A percentile compares a stretch with the other conserved stretches of the same genome.
Evolutionary conservation across 2,797 vertebrate genomes (phyloP).

Genomic region (Vipera latastei): DNA sequence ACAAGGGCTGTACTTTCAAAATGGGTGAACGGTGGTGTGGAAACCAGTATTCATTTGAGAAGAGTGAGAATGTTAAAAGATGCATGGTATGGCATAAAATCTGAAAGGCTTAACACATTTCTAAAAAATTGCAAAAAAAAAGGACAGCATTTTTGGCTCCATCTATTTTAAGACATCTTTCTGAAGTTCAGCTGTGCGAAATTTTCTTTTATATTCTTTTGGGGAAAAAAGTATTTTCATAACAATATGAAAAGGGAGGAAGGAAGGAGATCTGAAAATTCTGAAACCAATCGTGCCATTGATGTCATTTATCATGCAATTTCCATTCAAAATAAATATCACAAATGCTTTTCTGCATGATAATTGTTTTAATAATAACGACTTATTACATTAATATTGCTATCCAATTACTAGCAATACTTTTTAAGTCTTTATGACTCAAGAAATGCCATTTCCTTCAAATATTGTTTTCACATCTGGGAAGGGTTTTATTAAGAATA

Average conservation of each 20-base stretch:
- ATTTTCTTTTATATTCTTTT: not conserved
- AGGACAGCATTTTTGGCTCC: not conserved
- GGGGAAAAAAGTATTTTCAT: not conserved
- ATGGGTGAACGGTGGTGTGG: not conserved
- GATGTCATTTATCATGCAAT: not conserved
- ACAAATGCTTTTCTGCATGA: constrained; percentile 3
- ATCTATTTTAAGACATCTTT: not conserved
- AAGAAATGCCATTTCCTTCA: constrained; percentile 15
- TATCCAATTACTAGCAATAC: not conserved
- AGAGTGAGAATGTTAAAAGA: not conserved
- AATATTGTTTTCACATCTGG: constrained; percentile 12
- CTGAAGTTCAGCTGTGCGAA: not conserved
- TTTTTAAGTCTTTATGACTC: not conserved
- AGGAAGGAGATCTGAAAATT: not conserved
- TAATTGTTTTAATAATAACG: not conserved
- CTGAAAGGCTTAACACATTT: not conserved
- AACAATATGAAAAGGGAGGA: not conserved
- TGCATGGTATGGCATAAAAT: not conserved
- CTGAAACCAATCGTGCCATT: not conserved
- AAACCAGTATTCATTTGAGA: not conserved
- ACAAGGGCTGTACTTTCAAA: not conserved
- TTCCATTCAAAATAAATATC: not conserved
- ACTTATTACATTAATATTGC: no score
- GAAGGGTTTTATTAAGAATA: constrained; percentile 15
- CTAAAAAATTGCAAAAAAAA: not conserved